These are phyloP conservation scores for Drosophila melanosoma DNA, from an alignment of 2,888 invertebrate genomes.

Conservation along the genomic window DNA sequence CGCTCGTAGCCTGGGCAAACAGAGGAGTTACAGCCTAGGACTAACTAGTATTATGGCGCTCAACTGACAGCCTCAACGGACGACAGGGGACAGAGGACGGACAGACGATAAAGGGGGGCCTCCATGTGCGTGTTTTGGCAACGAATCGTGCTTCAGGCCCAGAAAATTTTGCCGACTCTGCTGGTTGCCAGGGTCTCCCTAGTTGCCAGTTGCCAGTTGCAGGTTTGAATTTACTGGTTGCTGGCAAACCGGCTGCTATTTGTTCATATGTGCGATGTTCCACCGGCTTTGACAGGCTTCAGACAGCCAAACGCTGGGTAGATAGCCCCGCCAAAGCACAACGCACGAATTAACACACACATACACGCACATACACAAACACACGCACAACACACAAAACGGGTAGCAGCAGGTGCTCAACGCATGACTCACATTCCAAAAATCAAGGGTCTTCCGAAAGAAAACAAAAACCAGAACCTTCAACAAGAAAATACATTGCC, in stretches of 20 bases:
- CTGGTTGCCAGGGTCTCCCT: constrained; percentile 15
- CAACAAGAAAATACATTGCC: constrained; percentile 32
- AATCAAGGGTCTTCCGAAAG: constrained; percentile 30
- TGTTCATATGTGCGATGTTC: constrained; percentile 50
- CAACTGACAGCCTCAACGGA: constrained; percentile 19
- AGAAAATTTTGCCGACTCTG: constrained; percentile 55
- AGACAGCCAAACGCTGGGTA: constrained; percentile 44
- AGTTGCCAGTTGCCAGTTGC: constrained; percentile 6
- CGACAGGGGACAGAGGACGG: not conserved
- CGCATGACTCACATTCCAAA: constrained; percentile 71
- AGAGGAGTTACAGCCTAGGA: constrained; percentile 26
- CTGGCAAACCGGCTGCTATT: constrained; percentile 22
- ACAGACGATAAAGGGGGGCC: not conserved
- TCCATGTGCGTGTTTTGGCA: constrained; percentile 46
- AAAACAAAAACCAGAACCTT: constrained; percentile 28
- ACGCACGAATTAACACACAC: constrained; percentile 72
- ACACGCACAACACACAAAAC: constrained; percentile 35
- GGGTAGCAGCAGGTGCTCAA: constrained; percentile 68
- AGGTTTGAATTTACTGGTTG: constrained; percentile 18
- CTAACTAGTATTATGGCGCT: constrained; percentile 47
- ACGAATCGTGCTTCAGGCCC: constrained; percentile 59
- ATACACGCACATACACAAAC: not conserved
- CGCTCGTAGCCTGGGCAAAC: constrained; percentile 64
- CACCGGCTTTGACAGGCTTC: constrained; percentile 62
- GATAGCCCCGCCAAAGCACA: constrained; percentile 48